A percentile compares a stretch with the other conserved stretches of the same genome.
Evolutionary conservation across 2,113 vertebrate genomes (phyloP).

Genomic region (Actenoides lindsayi): DNA sequence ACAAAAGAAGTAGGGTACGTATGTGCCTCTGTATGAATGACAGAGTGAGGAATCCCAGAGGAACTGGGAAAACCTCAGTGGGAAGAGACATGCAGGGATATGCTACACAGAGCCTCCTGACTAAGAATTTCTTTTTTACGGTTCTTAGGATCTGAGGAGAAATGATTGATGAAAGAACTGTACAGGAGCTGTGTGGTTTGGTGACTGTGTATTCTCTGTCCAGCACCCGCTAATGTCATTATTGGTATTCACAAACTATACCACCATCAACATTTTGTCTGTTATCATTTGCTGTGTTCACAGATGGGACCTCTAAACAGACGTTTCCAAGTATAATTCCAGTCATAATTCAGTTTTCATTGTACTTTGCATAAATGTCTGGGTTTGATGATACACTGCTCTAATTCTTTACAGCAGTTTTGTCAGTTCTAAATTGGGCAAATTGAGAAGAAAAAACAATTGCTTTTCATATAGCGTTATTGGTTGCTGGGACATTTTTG

Average conservation of each 20-base stretch:
- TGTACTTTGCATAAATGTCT: neutral
- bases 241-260: neutral
- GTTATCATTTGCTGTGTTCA: neutral
- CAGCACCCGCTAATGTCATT: neutral
- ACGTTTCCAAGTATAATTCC: neutral
- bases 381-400: neutral
- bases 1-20: conserved; percentile 12
- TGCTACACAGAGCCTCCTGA: neutral
- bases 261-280: neutral
- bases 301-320: neutral
- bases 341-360: neutral
- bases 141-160: neutral
- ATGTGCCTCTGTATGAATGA: neutral
- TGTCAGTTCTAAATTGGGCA: neutral
- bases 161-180: neutral
- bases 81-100: neutral
- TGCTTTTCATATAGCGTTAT: neutral
- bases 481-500: neutral
- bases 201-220: neutral
- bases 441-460: neutral
- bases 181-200: neutral
- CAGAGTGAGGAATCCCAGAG: neutral
- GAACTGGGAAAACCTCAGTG: neutral
- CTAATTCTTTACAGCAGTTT: conserved; percentile 5
- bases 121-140: neutral